Base-by-base conservation (phyloP, 1,140 invertebrate species). In the Pogonomyrmex barbatus region DNA sequence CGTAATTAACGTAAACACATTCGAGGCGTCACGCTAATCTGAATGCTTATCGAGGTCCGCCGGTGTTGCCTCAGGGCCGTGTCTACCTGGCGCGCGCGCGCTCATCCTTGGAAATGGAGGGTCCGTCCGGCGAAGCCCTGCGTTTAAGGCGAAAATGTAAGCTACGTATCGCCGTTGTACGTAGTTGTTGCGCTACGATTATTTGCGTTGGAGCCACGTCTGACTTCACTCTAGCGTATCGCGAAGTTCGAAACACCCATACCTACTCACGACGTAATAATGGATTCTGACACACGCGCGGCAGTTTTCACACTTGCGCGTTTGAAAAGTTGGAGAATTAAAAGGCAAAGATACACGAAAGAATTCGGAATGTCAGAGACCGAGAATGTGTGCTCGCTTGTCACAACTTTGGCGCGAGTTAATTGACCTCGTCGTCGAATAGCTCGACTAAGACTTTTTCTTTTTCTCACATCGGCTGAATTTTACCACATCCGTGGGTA, bases 1-100 rank as follows among this genome's bases (percentile, higher is more conserved):
- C 92, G 93, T 95, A 95, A 95, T 95, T 95, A 94, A 95, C 94
- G 94, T 95, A 95, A 95, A 95, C 94, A 95, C 94, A 93, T 95
- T 93, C 92, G 92, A 94, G 94, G 93, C 94, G 93, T 94, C 93
- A 93, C 92, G 92, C 94, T 95, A 94, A 94, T 95, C 94, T 92
- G 89, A 94, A 94, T 94, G 93, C 94, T 94, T 94, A 95, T 94
- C 93, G 92, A 93, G 92, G 92, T 91, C 88, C 86, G 90, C 89
- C 90, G 90, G 90, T 93, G 92, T 94, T 93, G 92, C 93, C 91
- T 94, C 93, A 92, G 91, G 88, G 87, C 91, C 87, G 73, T 93
- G 91, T 92, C 92, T 92, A 93, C 87, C 93, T 92, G 89, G 78
- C 67, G 75, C 81, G 78, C 78, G 52, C 65, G 65, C 67, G 90